Evolutionary conservation across 2,113 vertebrate genomes (phyloP).

Genomic region (Phylloscopus whistleri): DNA sequence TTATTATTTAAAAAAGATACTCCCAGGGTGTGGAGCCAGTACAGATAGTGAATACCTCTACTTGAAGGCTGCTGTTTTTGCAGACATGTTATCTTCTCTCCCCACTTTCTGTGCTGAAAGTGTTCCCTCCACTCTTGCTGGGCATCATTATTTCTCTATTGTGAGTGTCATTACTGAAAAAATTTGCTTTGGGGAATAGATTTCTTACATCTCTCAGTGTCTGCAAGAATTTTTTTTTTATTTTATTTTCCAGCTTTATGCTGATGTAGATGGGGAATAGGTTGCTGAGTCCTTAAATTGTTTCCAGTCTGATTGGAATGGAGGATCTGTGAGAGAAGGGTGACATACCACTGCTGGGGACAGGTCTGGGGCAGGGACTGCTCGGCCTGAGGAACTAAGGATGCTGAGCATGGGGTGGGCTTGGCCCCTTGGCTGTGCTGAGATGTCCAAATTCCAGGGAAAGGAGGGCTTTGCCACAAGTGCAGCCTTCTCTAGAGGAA

Average conservation of each 20-base stretch:
- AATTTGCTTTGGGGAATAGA: neutral
- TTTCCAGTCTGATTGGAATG: neutral
- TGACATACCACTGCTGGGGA: rapidly evolving
- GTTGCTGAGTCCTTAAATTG: neutral
- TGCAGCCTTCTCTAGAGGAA: neutral
- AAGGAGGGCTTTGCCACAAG: neutral
- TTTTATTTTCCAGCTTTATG: neutral
- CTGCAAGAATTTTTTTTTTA: neutral
- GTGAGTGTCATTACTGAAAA: neutral
- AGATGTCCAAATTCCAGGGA: neutral
- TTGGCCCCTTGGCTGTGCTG: neutral
- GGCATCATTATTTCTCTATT: neutral
- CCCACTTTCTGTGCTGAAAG: neutral
- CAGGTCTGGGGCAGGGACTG: neutral
- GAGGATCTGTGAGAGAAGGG: neutral
- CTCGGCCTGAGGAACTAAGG: neutral
- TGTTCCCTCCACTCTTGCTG: neutral
- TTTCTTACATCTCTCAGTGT: neutral
- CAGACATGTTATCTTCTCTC: neutral
- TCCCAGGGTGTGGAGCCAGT: neutral
- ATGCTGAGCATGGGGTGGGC: neutral
- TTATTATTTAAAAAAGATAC: neutral
- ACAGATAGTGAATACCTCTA: neutral
- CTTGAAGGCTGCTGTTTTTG: neutral
- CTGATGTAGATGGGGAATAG: neutral